Percentiles rank a stretch among this genome's conserved stretches.
Conservation (phyloP, 2,888 invertebrate species). For the Pyrrhosoma nymphula region DNA sequence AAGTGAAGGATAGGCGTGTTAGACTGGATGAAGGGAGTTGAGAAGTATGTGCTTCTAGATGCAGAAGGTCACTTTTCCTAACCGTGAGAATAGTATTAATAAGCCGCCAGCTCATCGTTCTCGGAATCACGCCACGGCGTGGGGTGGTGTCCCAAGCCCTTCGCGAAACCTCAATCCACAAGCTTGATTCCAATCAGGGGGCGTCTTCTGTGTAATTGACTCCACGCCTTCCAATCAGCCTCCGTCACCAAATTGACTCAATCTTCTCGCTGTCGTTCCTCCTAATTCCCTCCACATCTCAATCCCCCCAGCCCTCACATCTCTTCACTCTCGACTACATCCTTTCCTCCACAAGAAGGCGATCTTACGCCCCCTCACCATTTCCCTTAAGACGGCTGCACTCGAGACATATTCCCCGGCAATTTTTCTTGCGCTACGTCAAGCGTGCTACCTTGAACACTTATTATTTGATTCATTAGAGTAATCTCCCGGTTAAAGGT, state of each 20-base stretch:
- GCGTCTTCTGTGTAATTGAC: slow-evolving; percentile 6
- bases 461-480: too few relatives aligned
- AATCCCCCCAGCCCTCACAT: neutral
- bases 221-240: neutral
- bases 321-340: neutral
- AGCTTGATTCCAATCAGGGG: neutral
- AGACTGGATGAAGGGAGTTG: too few relatives aligned
- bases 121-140: neutral
- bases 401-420: too few relatives aligned
- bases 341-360: neutral
- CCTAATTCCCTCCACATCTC: neutral
- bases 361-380: neutral
- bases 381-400: neutral
- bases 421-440: too few relatives aligned
- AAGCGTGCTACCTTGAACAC: too few relatives aligned
- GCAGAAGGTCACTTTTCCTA: too few relatives aligned
- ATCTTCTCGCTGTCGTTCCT: neutral
- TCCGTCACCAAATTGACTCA: neutral
- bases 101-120: neutral
- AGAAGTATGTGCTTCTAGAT: too few relatives aligned
- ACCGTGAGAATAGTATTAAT: too few relatives aligned
- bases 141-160: neutral
- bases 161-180: neutral
- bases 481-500: too few relatives aligned
- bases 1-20: too few relatives aligned